Conservation (phyloP, 2,888 invertebrate genomes). For the Osmoderma eremita region DNA sequence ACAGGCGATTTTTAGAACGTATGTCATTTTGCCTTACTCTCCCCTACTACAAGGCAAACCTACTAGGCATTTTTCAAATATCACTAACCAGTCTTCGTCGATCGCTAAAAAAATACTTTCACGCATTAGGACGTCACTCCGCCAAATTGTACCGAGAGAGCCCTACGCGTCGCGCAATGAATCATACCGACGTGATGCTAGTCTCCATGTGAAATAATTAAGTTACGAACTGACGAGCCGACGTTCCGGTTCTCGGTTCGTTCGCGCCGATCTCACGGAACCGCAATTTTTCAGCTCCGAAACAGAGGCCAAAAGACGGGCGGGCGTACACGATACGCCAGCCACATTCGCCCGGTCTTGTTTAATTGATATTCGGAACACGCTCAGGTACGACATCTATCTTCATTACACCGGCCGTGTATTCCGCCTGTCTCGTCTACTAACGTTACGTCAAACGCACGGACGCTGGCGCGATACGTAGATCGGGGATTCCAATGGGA, state of each 20-base stretch:
- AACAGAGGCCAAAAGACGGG: neutral
- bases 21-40: slow-evolving; percentile 18
- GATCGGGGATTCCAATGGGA: neutral
- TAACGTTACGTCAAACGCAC: neutral
- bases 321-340: neutral
- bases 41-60: neutral
- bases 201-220: no score
- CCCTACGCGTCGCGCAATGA: no score
- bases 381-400: slow-evolving; percentile 21
- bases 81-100: no score
- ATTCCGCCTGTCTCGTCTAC: slow-evolving; percentile 19
- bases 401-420: slow-evolving; percentile 14
- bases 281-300: slow-evolving; percentile 3
- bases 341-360: neutral
- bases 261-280: neutral
- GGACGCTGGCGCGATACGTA: neutral
- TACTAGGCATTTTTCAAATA: no score
- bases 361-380: slow-evolving; percentile 27
- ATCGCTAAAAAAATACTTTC: no score
- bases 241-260: no score
- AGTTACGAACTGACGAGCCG: no score
- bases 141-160: no score
- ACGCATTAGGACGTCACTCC: no score
- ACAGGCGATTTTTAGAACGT: slow-evolving; percentile 31
- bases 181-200: no score